phyloP scores from a whole-genome alignment of 2,888 invertebrate genomes.

The Cantharis nigra region DNA sequence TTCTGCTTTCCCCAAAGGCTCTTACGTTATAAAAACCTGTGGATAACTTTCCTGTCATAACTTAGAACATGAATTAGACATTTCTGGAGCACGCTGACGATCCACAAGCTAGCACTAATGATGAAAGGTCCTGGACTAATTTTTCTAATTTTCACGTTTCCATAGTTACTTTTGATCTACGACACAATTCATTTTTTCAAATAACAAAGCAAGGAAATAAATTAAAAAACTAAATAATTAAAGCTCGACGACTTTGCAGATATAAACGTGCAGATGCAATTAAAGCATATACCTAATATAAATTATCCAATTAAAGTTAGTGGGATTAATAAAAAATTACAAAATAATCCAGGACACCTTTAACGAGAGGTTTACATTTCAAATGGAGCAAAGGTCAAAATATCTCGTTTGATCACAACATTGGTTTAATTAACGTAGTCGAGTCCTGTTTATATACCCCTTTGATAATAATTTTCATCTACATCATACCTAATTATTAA shows the following conservation, averaged over 20 bases:
- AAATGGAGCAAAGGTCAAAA: constrained; percentile 30
- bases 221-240: not conserved
- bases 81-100: not conserved
- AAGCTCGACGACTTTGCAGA: not conserved
- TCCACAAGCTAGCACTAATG: not conserved
- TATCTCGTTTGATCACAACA: constrained; percentile 36
- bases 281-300: not conserved
- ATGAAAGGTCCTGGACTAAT: not conserved
- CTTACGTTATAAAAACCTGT: not conserved
- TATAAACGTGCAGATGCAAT: too few relatives aligned
- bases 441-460: constrained; percentile 17
- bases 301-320: not conserved
- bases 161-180: not conserved
- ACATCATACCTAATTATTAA: constrained; percentile 9
- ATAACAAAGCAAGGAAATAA: not conserved
- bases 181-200: not conserved
- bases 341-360: not conserved
- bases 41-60: not conserved
- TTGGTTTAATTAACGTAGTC: constrained; percentile 36
- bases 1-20: not conserved
- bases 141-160: not conserved
- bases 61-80: not conserved
- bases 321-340: not conserved
- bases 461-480: constrained; percentile 22
- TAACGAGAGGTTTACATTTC: not conserved